Evolutionary conservation across 2,797 vertebrate genomes (phyloP).

Genomic region (Varecia variegata): DNA sequence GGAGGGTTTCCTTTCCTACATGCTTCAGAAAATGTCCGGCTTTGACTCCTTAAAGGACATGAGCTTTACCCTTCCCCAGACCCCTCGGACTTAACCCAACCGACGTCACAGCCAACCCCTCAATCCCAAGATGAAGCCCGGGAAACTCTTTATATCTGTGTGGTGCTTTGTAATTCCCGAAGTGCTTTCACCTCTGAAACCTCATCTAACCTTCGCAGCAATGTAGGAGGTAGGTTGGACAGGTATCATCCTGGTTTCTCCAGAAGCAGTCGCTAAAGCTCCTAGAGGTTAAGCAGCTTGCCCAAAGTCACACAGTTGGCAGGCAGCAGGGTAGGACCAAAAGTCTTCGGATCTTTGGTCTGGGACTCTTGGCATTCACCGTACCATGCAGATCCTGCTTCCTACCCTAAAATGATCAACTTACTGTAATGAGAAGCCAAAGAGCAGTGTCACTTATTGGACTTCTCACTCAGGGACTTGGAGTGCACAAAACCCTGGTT

Average conservation of each 20-base stretch:
- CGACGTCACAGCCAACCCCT: accelerated
- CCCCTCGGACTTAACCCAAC: background rate
- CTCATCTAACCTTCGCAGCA: background rate
- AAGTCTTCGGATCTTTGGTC: background rate
- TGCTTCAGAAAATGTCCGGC: background rate
- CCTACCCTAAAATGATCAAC: background rate
- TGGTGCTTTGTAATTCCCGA: background rate
- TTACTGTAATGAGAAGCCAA: background rate
- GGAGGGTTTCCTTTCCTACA: background rate
- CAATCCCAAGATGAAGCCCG: background rate
- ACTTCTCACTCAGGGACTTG: background rate
- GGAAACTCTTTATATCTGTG: background rate
- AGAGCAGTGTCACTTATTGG: background rate
- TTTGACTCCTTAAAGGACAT: background rate
- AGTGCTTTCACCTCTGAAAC: background rate
- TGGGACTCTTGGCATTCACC: background rate
- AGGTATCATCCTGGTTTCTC: background rate
- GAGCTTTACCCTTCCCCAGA: background rate
- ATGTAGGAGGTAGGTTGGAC: background rate
- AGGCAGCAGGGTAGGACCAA: background rate
- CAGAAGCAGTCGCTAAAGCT: background rate
- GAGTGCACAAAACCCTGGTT: background rate
- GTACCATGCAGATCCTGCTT: background rate
- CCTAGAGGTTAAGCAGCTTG: background rate
- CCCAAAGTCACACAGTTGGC: background rate